Percentiles rank a stretch among this genome's conserved stretches.
Evolutionary conservation across 1,140 invertebrate species (phyloP).

Genomic region (Eufriesea mexicana): DNA sequence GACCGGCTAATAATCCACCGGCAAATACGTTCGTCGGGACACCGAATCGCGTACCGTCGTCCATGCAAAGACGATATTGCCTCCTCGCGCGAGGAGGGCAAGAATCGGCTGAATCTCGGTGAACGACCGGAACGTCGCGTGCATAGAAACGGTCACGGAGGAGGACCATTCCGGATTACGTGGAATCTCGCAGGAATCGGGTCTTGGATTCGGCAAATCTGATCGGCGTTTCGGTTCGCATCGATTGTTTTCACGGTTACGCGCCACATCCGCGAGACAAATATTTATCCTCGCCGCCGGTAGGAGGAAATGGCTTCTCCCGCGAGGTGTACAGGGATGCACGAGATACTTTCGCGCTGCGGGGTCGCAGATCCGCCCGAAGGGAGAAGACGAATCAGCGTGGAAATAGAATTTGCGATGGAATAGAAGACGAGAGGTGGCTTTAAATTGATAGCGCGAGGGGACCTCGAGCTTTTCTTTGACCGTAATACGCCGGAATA

Average conservation of each 20-base stretch:
- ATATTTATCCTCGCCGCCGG: conserved; percentile 7
- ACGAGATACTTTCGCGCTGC: background rate
- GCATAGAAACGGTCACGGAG: conserved; percentile 56
- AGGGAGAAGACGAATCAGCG: conserved; percentile 30
- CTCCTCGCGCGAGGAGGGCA: conserved; percentile 50
- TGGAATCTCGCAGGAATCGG: conserved; percentile 34
- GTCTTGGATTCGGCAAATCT: conserved; percentile 18
- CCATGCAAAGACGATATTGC: conserved; percentile 42
- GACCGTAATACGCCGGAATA: background rate
- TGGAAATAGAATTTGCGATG: conserved; percentile 25
- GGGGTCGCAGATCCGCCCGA: background rate
- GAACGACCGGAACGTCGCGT: conserved; percentile 48
- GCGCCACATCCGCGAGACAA: conserved; percentile 28
- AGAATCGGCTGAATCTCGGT: conserved; percentile 68
- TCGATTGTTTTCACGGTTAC: conserved; percentile 28
- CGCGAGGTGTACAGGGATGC: too few species aligned
- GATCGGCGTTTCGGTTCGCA: background rate
- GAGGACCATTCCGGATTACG: conserved; percentile 59
- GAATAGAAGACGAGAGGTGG: conserved; percentile 18
- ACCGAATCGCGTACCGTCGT: conserved; percentile 46
- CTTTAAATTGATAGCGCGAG: conserved; percentile 4
- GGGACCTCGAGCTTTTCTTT: background rate
- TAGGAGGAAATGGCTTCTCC: background rate
- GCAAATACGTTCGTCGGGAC: too few species aligned
- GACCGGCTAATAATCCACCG: conserved; percentile 67